A percentile compares a stretch with the other conserved stretches of the same genome.
Evolutionary conservation across 2,888 invertebrate genomes (phyloP).

Genomic region (Sympetrum striolatum): DNA sequence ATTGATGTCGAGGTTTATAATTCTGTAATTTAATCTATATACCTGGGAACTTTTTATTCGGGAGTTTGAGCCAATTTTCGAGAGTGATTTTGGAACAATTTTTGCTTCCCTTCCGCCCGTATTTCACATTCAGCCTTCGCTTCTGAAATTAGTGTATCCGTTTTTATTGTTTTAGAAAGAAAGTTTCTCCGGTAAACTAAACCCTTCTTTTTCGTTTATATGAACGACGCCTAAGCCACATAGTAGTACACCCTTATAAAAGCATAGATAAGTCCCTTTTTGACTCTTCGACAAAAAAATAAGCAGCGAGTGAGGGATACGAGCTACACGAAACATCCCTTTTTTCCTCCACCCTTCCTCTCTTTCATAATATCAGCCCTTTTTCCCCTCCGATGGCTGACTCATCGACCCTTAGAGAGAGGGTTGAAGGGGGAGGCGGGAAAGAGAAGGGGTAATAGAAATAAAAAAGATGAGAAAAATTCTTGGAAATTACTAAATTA

Average conservation of each 20-base stretch:
- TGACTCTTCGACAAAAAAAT: not conserved
- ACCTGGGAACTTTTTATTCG: too few species aligned
- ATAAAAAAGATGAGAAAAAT: not conserved
- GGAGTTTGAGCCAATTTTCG: too few species aligned
- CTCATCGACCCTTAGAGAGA: not conserved
- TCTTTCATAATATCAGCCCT: not conserved
- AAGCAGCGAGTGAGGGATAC: not conserved
- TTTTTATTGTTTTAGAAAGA: not conserved
- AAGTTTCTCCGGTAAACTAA: not conserved
- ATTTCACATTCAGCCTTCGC: not conserved
- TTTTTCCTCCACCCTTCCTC: not conserved
- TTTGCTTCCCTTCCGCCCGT: not conserved
- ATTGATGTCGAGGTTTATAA: too few species aligned
- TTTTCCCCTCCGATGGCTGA: not conserved
- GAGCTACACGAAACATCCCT: not conserved
- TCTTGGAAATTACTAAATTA: slow-evolving; percentile 18
- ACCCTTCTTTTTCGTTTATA: not conserved
- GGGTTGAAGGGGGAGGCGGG: not conserved
- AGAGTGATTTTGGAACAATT: not conserved
- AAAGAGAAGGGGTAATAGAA: not conserved
- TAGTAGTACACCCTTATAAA: not conserved
- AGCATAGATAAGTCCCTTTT: not conserved
- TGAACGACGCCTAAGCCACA: not conserved
- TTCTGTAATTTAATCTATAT: too few species aligned
- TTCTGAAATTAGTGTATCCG: not conserved